Evolutionary conservation across 2,888 invertebrate genomes (phyloP), one percentile per base, ranked within the genome.

Genomic region (Volucella bombylans): DNA sequence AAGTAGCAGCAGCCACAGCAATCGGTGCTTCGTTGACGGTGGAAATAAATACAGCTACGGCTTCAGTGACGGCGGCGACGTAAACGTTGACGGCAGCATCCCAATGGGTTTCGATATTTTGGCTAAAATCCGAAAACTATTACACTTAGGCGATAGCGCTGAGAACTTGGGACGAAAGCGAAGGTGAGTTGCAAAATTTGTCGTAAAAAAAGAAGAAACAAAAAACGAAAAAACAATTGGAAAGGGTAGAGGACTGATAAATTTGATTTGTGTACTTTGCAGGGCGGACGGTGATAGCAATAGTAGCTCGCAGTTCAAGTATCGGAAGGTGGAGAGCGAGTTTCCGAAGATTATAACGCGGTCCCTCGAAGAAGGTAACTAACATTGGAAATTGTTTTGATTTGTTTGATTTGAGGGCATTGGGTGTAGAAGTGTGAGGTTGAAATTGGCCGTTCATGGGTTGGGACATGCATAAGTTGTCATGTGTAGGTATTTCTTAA

Each of bases 51-150:
- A 54, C 12, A 78, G 76, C 82, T 50, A 61, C 49, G 9, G 78
- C 74, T 78, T 67, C 68, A 65, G 65, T 59, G 57, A 77, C 50
- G 76, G 73, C 23, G 80, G 81, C 69, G 47, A 49, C 73, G 65
- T 52, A 55, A 71, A 68, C 78, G 61, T 62, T 47, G 18, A 8
- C 64, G 87, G 77, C 61, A 55, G 81, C 80, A 87, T 87, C 88
- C 89, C 89, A 86, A 90, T 90, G 90, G 90, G 90, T 87, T 88
- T 91, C 83, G 90, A 90, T 79, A 79, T 91, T 54, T 47, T 90
- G 11, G 88, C 68, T 12, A 88, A 74, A 78, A 64, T 90, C 50
- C 87, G 87, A 50, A 78, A 87, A 67, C 68, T 89, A 65, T 80
- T 89, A 57, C 83, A 72, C 76, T 68, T 81, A 43, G 67, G 72